Evolutionary conservation across 2,797 vertebrate genomes (phyloP).

Genomic region (Scyliorhinus canicula): DNA sequence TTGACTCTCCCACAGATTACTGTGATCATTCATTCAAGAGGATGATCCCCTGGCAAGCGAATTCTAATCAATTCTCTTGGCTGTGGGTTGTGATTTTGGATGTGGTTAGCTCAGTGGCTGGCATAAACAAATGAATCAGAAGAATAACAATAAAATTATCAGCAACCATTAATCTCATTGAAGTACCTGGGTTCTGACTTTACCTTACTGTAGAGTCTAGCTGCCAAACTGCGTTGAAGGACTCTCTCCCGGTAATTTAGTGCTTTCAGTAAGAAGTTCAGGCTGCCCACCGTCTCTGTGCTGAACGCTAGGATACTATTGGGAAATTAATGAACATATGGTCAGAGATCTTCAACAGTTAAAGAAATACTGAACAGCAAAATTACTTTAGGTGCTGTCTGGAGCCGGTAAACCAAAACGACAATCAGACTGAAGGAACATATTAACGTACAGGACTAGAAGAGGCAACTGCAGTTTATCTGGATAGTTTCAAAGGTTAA

Average conservation of each 20-base stretch:
- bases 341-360: neutral
- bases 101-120: neutral
- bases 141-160: neutral
- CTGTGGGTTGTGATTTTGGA: neutral
- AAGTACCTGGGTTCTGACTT: conserved; percentile 29
- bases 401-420: neutral
- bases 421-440: neutral
- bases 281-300: conserved; percentile 46
- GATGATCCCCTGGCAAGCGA: neutral
- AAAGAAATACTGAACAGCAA: neutral
- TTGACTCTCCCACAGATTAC: neutral
- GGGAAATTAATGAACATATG: conserved; percentile 9
- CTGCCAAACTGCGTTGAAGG: conserved; percentile 51
- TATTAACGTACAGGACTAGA: neutral
- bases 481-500: neutral
- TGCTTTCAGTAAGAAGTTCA: conserved; percentile 56
- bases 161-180: neutral
- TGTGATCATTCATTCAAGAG: neutral
- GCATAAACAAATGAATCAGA: neutral
- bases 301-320: conserved; percentile 53
- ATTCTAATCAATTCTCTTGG: neutral
- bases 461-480: neutral
- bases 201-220: conserved; percentile 58
- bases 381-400: neutral
- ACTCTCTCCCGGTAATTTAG: conserved; percentile 54